Conservation (phyloP, 2,113 vertebrate genomes). For the Dunckerocampus dactyliophorus region DNA sequence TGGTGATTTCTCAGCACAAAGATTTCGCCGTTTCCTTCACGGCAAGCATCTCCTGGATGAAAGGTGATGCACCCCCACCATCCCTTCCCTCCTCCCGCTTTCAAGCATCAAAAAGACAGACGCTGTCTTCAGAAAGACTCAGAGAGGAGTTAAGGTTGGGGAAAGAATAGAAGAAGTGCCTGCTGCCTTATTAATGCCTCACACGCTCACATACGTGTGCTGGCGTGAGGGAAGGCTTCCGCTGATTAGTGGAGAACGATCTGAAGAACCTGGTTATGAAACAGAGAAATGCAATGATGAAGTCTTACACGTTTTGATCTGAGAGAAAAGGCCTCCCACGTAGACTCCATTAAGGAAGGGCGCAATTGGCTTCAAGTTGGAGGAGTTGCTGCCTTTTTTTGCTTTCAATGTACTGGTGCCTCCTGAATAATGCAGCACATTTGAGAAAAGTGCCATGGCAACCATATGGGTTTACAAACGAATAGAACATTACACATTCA, state of each 20-base stretch:
- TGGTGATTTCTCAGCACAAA: not conserved
- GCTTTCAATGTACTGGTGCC: not conserved
- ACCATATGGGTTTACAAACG: not conserved
- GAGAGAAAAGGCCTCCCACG: conserved; percentile 45
- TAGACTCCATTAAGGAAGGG: conserved; percentile 62
- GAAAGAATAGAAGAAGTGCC: conserved; percentile 25
- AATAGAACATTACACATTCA: not conserved
- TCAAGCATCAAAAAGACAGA: conserved; percentile 67
- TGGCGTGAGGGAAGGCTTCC: conserved; percentile 42
- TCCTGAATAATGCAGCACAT: not conserved
- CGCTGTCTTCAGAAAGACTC: conserved; percentile 57
- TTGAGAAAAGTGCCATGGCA: not conserved
- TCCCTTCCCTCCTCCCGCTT: conserved; percentile 37
- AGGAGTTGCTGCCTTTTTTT: conserved; percentile 14
- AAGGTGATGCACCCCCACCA: conserved; percentile 43
- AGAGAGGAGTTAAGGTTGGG: conserved; percentile 3
- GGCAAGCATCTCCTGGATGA: conserved; percentile 54
- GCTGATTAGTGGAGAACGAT: conserved; percentile 55
- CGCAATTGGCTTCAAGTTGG: conserved; percentile 52
- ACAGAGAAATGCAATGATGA: conserved; percentile 53
- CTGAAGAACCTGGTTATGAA: conserved; percentile 33
- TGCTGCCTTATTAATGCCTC: conserved; percentile 48
- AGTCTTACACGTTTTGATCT: conserved; percentile 59
- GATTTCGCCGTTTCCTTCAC: conserved; percentile 35
- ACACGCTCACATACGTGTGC: conserved; percentile 20